Evolutionary conservation across 2,888 invertebrate species (phyloP), one percentile per base, ranked within the genome.

Genomic region (Epinotia brunnichana): DNA sequence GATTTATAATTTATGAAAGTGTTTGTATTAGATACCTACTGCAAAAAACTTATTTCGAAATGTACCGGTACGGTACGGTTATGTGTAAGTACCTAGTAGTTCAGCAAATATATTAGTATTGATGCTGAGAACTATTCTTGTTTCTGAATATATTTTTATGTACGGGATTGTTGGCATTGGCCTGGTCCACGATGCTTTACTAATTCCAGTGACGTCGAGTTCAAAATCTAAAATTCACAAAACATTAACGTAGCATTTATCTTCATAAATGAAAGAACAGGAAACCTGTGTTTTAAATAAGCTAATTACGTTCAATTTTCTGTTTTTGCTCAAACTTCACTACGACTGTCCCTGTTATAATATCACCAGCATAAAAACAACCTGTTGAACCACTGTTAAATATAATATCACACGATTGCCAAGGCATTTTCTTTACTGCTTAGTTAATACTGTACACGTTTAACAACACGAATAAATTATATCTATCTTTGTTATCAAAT

Each of bases 131-230:
- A 91, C 63, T 76, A 84, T 87, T 70, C 79, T 82, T 76, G 88
- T 89, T 74, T 86, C 87, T 0, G 90, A 87, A 78, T 92, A 92
- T 24, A 88, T 82, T 81, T 86, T 90, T 48, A 92, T 84, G 71
- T 87, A 91, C 0, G 92, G 92, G 44, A 90, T 77, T 2, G 88
- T 88, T 1, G 92, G 88, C 74, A 81, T 81, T 2, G 89, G 78
- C 75, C 92, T 85, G 0, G 89, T 84, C 92, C 92, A 93, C 63
- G 82, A 83, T 10, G 91, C 91, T 77, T 89, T 89, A 74, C 87
- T 82, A 72, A 76, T 79, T 51, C 92, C 92, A 19, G 78, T 76
- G 3, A 92, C 85, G 79, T 86, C 83, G 53, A 92, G 85, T 74
- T 85, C 80, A 24, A 92, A 83, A 67, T 82, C 92, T 92, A 79